Base-by-base conservation (phyloP, 2,113 vertebrate genomes). In the Penelope pileata region DNA sequence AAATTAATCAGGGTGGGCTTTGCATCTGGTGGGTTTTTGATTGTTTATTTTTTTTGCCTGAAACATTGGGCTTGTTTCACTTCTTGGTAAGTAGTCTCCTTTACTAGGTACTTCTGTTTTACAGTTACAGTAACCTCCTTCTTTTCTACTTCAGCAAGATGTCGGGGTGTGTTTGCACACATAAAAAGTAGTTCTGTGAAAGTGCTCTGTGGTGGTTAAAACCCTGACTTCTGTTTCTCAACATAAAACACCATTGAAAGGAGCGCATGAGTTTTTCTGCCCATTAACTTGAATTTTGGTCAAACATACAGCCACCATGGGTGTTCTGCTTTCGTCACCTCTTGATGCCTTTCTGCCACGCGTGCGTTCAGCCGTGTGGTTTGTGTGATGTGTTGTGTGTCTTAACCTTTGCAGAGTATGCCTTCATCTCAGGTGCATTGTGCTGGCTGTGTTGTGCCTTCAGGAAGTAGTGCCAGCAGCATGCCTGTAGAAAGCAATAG, bases 381-480 rank as follows among this genome's bases (percentile, higher is more conserved):
- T 92, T 96, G 94, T 97, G 97, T 98, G 97, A 98, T 98, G 96
- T 97, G 97, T 98, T 98, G 93, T 97, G 97, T 98, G 97, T 98
- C 98, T 98, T 94, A 98, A 98, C 98, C 98, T 98, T 99, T 98
- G 96, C 99, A 99, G 99, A 99, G 99, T 99, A 98, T 99, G 99
- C 97, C 98, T 98, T 97, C 98, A 60, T 45, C 98, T 97, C 98
- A 97, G 98, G 98, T 96, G 97, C 98, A 90, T 97, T 98, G 98
- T 79, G 97, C 98, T 98, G 98, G 98, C 98, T 97, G 97, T 95
- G 98, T 62, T 97, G 97, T 97, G 83, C 96, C 96, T 94, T 96
- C 98, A 96, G 99, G 98, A 98, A 95, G 96, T 82, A 97, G 91
- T 91, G 94, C 96, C 97, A 97, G 91, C 98, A 95, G 96, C 97